These are phyloP conservation scores for Drosophila atripex DNA, from an alignment of 2,888 invertebrate species.

Conservation along the genomic window DNA sequence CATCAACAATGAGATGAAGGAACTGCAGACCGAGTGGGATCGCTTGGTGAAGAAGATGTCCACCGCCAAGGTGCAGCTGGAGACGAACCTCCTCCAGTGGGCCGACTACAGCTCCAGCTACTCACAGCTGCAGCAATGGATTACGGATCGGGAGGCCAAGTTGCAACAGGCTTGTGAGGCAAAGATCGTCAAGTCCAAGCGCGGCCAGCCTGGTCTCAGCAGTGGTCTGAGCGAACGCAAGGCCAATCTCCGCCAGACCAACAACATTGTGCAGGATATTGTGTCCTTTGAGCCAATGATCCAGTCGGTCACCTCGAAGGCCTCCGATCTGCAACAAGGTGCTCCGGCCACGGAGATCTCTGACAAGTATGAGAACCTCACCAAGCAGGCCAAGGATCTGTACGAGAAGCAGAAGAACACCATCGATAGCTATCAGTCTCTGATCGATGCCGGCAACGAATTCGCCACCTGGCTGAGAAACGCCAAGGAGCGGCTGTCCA, in stretches of 20 bases:
- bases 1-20: conserved; percentile 93
- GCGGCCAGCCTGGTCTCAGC: conserved; percentile 91
- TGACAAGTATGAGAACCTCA: conserved; percentile 94
- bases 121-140: conserved; percentile 96
- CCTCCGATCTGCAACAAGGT: conserved; percentile 95
- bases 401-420: conserved; percentile 95
- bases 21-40: conserved; percentile 96
- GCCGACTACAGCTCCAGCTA: conserved; percentile 97
- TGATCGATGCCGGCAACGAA: conserved; percentile 95
- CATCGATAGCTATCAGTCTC: conserved; percentile 95
- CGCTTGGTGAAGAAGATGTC: conserved; percentile 95
- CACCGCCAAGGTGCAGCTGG: conserved; percentile 94
- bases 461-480: conserved; percentile 96
- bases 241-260: conserved; percentile 94
- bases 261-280: conserved; percentile 97
- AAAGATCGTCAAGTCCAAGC: conserved; percentile 91
- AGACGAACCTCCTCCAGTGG: conserved; percentile 96
- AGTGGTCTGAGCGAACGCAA: conserved; percentile 93
- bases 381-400: conserved; percentile 94
- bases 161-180: conserved; percentile 94
- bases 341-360: conserved; percentile 96
- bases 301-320: conserved; percentile 96
- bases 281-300: conserved; percentile 99
- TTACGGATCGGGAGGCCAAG: conserved; percentile 96
- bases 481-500: conserved; percentile 94